Evolutionary conservation across 2,797 vertebrate species (phyloP).

Genomic region (Crypturellus tataupa): DNA sequence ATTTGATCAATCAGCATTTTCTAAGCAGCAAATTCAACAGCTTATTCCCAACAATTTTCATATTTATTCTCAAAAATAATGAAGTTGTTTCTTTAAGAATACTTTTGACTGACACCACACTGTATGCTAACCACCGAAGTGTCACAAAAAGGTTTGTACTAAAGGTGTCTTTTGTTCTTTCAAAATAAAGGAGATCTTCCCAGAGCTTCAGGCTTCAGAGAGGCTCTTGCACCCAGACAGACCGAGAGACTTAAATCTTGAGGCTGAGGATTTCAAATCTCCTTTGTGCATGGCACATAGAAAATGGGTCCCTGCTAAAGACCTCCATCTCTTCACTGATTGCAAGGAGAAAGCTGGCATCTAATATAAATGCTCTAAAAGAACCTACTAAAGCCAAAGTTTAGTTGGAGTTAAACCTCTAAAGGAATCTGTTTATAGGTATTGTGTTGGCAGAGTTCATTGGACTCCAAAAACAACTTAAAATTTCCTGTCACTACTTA

Average conservation of each 20-base stretch:
- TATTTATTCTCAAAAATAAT: background rate
- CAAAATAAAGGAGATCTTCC: background rate
- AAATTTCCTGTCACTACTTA: background rate
- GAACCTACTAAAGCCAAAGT: background rate
- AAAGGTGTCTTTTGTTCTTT: background rate
- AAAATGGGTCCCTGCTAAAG: background rate
- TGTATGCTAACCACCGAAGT: background rate
- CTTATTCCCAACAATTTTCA: background rate
- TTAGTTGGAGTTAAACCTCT: too few relatives aligned
- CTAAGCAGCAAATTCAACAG: background rate
- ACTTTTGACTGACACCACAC: background rate
- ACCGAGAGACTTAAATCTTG: background rate
- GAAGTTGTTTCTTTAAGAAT: background rate
- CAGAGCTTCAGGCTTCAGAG: background rate
- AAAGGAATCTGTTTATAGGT: background rate
- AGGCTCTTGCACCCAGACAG: background rate
- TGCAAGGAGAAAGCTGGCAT: background rate
- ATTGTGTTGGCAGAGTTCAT: background rate
- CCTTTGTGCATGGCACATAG: background rate
- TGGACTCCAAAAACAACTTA: background rate
- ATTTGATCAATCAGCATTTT: background rate
- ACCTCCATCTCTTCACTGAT: background rate
- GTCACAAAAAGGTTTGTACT: background rate
- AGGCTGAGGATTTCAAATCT: background rate
- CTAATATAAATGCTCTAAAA: background rate